Evolutionary conservation across 92 coral and sea anemone species (phyloP).

Genomic region (Meandrina meandrites): DNA sequence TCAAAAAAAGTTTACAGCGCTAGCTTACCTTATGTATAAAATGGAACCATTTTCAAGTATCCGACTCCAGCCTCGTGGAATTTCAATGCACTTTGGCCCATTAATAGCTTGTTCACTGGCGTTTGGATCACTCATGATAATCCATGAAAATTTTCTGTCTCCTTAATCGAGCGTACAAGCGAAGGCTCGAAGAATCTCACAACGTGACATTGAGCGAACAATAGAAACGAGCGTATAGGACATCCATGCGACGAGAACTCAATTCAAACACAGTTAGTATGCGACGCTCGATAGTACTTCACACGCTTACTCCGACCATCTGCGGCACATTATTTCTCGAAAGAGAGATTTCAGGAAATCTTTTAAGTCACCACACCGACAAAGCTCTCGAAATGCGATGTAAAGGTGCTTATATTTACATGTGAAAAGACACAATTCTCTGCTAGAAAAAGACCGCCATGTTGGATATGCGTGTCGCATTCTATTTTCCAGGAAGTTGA

Average conservation of each 20-base stretch:
- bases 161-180: constrained; percentile 33
- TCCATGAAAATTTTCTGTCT: constrained; percentile 64
- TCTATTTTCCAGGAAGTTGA: constrained; percentile 34
- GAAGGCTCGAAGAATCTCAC: constrained; percentile 43
- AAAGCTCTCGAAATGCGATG: constrained; percentile 24
- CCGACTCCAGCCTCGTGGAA: constrained; percentile 98
- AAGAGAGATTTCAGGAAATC: background rate
- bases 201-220: constrained; percentile 73
- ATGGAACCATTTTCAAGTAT: constrained; percentile 89
- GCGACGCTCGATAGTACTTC: background rate
- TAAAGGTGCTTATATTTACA: constrained; percentile 54
- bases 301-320: background rate
- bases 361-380: background rate
- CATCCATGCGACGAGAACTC: constrained; percentile 44
- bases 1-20: background rate
- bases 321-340: background rate
- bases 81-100: constrained; percentile 76
- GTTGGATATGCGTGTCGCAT: constrained; percentile 82
- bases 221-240: constrained; percentile 44
- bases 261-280: constrained; percentile 20
- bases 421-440: constrained; percentile 60
- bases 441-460: constrained; percentile 84
- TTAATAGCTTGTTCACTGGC: constrained; percentile 60
- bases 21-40: constrained; percentile 89
- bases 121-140: constrained; percentile 73